Base-by-base conservation (phyloP, 2,113 vertebrate genomes). In the Gobiocypris rarus region DNA sequence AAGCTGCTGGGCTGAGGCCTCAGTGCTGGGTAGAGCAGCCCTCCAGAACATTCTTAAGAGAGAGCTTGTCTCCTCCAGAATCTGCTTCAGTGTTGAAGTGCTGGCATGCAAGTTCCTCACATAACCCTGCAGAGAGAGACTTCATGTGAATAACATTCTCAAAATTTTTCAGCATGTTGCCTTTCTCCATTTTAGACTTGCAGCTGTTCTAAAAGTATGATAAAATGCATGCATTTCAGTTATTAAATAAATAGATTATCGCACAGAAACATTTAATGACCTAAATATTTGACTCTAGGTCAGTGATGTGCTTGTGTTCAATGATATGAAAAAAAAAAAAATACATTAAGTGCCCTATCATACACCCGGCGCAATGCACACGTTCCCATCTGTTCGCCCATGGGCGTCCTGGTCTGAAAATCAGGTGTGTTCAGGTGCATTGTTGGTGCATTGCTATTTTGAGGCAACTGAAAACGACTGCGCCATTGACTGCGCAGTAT, bases 11-110 rank as follows among this genome's bases (percentile, higher is more conserved):
- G 58, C n/a, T 1, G 90, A 50, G 45, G 88, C 70, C 22, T 81
- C 80, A 7, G 77, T 0, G 14, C 13, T 41, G 0, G 96, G 95
- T 69, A 95, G 90, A 45, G 87, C 85, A 0, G 92, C 92, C 84
- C 92, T 93, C 96, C 96, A 98, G 93, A 97, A 97, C 90, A 92
- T 93, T 43, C 81, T 43, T 0, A 97, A 95, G 75, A 96, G 93
- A 43, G 95, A 90, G 0, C 87, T 34, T 0, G 94, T 94, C 87
- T 96, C 94, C 43, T 97, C 94, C 84, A 98, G 89, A 85, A 94
- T 78, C 41, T 86, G 85, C 1, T 89, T 90, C 90, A 99, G 93
- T 65, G 92, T 90, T 38, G 81, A 90, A 38, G 93, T 73, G 0
- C 90, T 94, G 69, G 89, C 88, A 86, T 93, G 90, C 8, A 97